Evolutionary conservation across 1,140 invertebrate genomes (phyloP).

Genomic region (Papilio polyxenes): DNA sequence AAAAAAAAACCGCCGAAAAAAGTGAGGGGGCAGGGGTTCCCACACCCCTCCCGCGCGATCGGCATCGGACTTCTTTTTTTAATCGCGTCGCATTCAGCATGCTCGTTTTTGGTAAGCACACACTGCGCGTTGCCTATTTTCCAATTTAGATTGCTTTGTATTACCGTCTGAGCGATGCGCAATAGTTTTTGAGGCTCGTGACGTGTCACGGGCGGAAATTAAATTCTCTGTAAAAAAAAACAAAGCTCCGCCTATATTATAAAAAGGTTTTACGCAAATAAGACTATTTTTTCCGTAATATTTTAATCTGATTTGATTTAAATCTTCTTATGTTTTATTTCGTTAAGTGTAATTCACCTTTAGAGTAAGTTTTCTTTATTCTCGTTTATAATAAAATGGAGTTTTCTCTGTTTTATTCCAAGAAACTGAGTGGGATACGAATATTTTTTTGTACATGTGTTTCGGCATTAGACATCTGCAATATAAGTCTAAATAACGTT

Average conservation of each 20-base stretch:
- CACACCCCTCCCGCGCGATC: conserved; percentile 74
- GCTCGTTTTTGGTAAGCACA: conserved; percentile 80
- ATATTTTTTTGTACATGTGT: too few relatives aligned
- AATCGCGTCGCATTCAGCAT: conserved; percentile 79
- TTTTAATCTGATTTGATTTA: conserved; percentile 47
- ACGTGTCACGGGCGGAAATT: conserved; percentile 76
- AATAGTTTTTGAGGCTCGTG: conserved; percentile 78
- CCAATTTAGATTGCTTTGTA: conserved; percentile 81
- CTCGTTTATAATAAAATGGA: neutral
- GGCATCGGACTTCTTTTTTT: conserved; percentile 80
- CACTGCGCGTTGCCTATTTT: conserved; percentile 80
- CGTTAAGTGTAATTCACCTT: too few relatives aligned
- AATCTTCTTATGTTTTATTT: neutral
- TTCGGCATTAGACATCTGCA: neutral
- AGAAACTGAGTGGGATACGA: neutral
- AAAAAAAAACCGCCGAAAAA: conserved; percentile 70
- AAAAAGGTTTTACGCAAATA: conserved; percentile 43
- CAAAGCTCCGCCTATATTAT: conserved; percentile 39
- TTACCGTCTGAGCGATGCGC: conserved; percentile 79
- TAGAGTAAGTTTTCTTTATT: neutral
- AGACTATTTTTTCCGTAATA: conserved; percentile 27
- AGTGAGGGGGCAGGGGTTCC: conserved; percentile 56
- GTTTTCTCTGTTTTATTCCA: neutral
- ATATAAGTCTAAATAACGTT: neutral
- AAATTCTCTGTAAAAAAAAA: conserved; percentile 71